These are phyloP conservation scores for Pocillopora damicornis DNA, from an alignment of 64 coral and sea anemone genomes.

Conservation along the genomic window DNA sequence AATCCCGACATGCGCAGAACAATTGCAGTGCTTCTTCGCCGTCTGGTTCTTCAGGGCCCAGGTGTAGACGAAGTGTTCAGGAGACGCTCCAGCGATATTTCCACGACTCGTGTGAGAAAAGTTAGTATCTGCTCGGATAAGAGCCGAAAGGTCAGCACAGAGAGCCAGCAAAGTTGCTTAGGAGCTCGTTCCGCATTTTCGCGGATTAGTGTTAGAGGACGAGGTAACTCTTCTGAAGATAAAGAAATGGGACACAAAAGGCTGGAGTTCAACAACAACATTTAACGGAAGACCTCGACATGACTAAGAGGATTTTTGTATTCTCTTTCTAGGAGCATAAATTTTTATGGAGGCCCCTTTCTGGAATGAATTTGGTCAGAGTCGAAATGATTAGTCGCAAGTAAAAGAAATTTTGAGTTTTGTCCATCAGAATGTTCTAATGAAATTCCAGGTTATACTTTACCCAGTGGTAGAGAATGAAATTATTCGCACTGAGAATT, in stretches of 20 bases:
- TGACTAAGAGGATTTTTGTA: background rate
- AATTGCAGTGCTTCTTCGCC: conserved; percentile 21
- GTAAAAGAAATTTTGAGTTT: too few relatives aligned
- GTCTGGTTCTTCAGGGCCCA: background rate
- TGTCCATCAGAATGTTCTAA: too few relatives aligned
- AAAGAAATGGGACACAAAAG: background rate
- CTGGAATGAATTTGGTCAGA: too few relatives aligned
- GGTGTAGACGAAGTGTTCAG: conserved; percentile 14
- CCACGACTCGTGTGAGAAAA: background rate
- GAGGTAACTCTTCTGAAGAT: background rate
- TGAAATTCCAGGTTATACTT: too few relatives aligned
- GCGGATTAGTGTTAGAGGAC: background rate
- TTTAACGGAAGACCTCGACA: too few relatives aligned
- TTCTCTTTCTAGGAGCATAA: too few relatives aligned
- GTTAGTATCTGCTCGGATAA: background rate
- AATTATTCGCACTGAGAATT: too few relatives aligned
- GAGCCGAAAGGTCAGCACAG: conserved; percentile 6
- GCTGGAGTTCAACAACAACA: background rate
- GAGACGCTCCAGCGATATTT: background rate
- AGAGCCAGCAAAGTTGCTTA: background rate
- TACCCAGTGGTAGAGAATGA: too few relatives aligned
- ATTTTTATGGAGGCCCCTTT: too few relatives aligned
- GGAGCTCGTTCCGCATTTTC: background rate
- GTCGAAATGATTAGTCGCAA: too few relatives aligned
- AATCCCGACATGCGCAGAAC: conserved; percentile 34